Base-by-base conservation (phyloP, 2,888 invertebrate genomes). In the Gari tellinella region DNA sequence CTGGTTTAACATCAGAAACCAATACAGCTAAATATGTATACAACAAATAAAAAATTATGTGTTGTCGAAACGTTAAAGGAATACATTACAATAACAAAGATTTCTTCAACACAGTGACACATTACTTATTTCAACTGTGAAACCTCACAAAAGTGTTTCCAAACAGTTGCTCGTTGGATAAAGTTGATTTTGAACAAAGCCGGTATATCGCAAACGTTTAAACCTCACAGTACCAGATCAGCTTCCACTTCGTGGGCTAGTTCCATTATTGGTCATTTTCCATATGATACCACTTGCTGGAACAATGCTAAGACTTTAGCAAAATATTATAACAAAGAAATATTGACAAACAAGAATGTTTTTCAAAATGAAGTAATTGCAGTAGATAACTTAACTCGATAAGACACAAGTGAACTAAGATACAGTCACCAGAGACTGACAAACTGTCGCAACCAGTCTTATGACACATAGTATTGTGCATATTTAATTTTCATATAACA, bases 311-410 rank as follows among this genome's bases (percentile, higher is more conserved):
- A 8, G 3, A 48, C 48, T 19, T 48, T 48, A 14, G 48, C 48
- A 21, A 48, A 17, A 21, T 48, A 14, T 48, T 48, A 48, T 48
- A 21, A 48, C 19, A 48, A 48, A 21, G 19, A 7, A 48, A 48
- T 48, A 31, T 31, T 10, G 4, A 7, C 31, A n/a, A 23, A 53
- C 51, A 17, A 25, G 15, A 38, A 61, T 14, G 40, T n/a, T 55
- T 63, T 31, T 31, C 10, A 31, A 7, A 4, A 31, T 31, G 10
- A 31, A 31, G 4, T 31, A 7, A 4, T 7, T 31, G n/a, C n/a
- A n/a, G n/a, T n/a, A 31, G 5, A 31, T 4, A 31, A 4, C 4
- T 31, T 31, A 31, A 31, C 10, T 31, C 10, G 4, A 4, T 31
- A 7, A 10, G 10, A 7, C 10, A 31, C 5, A 15, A 25, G n/a